Conservation (phyloP, 1,140 invertebrate genomes). For the Zaprionus ghesquierei region DNA sequence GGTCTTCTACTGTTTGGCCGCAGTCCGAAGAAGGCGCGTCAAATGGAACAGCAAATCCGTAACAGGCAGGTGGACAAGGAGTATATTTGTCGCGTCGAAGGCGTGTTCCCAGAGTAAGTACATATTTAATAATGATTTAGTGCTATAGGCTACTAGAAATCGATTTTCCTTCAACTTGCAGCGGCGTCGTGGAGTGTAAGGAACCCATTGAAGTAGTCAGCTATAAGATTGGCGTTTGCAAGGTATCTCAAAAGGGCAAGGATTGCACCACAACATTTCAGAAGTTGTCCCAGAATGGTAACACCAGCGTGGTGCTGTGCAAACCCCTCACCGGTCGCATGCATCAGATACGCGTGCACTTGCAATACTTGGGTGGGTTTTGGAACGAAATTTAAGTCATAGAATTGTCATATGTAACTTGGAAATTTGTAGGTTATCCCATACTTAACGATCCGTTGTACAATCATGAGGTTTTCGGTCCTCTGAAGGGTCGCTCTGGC, state of each 20-base stretch:
- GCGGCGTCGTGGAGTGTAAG: constrained; percentile 89
- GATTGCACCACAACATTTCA: constrained; percentile 95
- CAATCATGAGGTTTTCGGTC: constrained; percentile 96
- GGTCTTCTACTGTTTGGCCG: constrained; percentile 96
- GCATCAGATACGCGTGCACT: constrained; percentile 99
- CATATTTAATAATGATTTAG: neutral
- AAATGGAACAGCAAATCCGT: constrained; percentile 97
- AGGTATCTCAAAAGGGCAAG: constrained; percentile 96
- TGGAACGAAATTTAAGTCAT: neutral
- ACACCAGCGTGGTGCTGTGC: constrained; percentile 96
- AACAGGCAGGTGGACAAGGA: constrained; percentile 96
- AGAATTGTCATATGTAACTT: neutral
- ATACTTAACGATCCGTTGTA: constrained; percentile 98
- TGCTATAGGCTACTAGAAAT: too few relatives aligned
- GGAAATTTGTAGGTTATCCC: constrained; percentile 85
- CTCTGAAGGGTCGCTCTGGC: constrained; percentile 95
- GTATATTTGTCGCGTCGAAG: constrained; percentile 98
- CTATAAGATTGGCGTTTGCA: constrained; percentile 97
- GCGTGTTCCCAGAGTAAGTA: constrained; percentile 97
- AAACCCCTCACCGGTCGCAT: constrained; percentile 97
- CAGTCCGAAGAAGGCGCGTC: constrained; percentile 94
- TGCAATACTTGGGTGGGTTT: constrained; percentile 89
- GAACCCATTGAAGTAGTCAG: constrained; percentile 97
- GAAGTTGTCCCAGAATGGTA: constrained; percentile 92
- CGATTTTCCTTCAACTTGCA: neutral